Percentiles rank a stretch among this genome's conserved stretches.
These are phyloP conservation scores for Drosophila stalkeri DNA, from an alignment of 2,888 invertebrate species.

Conservation along the genomic window DNA sequence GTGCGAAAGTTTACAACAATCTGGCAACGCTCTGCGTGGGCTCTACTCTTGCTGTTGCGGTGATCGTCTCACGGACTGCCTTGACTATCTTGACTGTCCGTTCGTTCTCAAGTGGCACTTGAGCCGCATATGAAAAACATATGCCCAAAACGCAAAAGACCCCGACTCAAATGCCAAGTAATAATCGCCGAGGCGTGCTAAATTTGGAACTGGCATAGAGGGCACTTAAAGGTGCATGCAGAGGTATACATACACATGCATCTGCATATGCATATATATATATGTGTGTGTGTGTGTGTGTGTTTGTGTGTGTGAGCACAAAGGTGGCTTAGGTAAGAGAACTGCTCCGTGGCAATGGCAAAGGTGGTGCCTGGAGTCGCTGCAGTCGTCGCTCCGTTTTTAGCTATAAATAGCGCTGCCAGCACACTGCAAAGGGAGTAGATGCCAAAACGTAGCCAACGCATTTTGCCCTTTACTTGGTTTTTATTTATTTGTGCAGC, in stretches of 20 bases:
- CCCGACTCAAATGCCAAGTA: conserved; percentile 51
- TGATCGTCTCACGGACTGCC: neutral
- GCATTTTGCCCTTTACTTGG: conserved; percentile 69
- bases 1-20: conserved; percentile 53
- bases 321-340: conserved; percentile 62
- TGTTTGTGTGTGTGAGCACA: conserved; percentile 15
- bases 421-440: conserved; percentile 35
- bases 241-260: conserved; percentile 14
- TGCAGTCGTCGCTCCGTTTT: conserved; percentile 1
- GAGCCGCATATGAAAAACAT: conserved; percentile 73
- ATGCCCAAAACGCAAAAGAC: conserved; percentile 48
- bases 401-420: conserved; percentile 61
- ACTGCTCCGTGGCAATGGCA: conserved; percentile 60
- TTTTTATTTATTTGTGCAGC: conserved; percentile 75
- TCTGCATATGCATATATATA: conserved; percentile 22
- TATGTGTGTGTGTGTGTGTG: neutral
- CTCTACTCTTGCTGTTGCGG: neutral
- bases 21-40: conserved; percentile 25
- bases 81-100: neutral
- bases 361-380: conserved; percentile 12
- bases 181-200: conserved; percentile 70
- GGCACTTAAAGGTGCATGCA: conserved; percentile 45
- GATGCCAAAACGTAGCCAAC: conserved; percentile 42
- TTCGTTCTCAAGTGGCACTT: conserved; percentile 69
- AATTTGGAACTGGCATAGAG: conserved; percentile 61